A percentile compares a stretch with the other conserved stretches of the same genome.
phyloP scores from a whole-genome alignment of 2,113 vertebrate genomes.

The Motacilla tschutschensis region DNA sequence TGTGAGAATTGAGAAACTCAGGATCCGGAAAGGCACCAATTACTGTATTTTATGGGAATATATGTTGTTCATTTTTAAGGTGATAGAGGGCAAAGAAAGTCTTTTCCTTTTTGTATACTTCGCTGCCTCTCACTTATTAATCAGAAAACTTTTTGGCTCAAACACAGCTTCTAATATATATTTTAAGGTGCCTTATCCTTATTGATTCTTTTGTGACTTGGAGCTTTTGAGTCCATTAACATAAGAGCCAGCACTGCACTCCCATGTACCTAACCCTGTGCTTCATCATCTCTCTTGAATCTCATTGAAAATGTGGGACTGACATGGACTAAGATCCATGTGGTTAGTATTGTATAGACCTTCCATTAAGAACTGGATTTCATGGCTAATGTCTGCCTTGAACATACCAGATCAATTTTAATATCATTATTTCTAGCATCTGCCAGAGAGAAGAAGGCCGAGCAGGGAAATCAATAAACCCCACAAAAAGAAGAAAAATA shows the following conservation, averaged over 20 bases:
- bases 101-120: constrained; percentile 43
- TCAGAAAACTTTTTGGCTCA: constrained; percentile 28
- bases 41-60: constrained; percentile 52
- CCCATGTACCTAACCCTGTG: not conserved
- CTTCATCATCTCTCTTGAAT: not conserved
- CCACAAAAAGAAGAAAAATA: not conserved
- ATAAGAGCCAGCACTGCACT: constrained; percentile 6
- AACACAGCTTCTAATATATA: not conserved
- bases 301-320: constrained; percentile 15
- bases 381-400: constrained; percentile 6
- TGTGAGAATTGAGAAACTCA: constrained; percentile 50
- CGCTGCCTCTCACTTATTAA: constrained; percentile 32
- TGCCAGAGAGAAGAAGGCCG: not conserved
- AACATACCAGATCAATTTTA: constrained; percentile 44
- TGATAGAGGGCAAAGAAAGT: constrained; percentile 48
- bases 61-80: constrained; percentile 50
- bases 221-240: constrained; percentile 26
- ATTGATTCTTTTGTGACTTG: constrained; percentile 33
- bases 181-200: constrained; percentile 26
- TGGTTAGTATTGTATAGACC: not conserved
- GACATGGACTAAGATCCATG: constrained; percentile 8
- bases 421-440: constrained; percentile 24
- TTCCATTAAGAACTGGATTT: constrained; percentile 46
- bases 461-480: not conserved
- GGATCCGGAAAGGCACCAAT: constrained; percentile 52